These are phyloP conservation scores for Himalopsyche tibetana DNA, from an alignment of 2,888 invertebrate species.

Conservation along the genomic window DNA sequence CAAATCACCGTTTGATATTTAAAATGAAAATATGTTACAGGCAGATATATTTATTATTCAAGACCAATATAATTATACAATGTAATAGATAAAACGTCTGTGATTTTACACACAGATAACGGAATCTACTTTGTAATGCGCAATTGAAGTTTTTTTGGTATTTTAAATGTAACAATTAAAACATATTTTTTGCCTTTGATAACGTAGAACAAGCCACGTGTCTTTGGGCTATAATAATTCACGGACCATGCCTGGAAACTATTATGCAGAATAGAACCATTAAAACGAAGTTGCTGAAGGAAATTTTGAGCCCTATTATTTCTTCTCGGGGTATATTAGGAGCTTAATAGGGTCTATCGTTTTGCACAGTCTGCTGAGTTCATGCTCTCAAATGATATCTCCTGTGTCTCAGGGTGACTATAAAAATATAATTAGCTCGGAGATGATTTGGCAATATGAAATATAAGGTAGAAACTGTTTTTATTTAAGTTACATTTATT, in stretches of 20 bases:
- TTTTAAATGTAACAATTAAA: no score
- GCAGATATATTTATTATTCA: no score
- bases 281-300: background rate
- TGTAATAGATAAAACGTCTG: no score
- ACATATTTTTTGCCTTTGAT: no score
- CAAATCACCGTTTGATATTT: no score
- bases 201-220: background rate
- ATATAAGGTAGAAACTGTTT: no score
- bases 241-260: background rate
- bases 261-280: slow-evolving; percentile 6
- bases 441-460: background rate
- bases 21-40: no score
- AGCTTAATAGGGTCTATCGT: slow-evolving; percentile 15
- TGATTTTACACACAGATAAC: no score
- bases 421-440: background rate
- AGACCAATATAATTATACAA: no score
- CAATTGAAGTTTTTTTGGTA: no score
- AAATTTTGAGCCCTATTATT: slow-evolving; percentile 25
- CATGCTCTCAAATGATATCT: background rate
- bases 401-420: background rate
- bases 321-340: background rate
- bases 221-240: background rate
- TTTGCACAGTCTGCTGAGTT: background rate
- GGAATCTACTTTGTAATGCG: no score
- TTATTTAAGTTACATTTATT: no score